Evolutionary conservation across 2,888 invertebrate genomes (phyloP), one percentile per base, ranked within the genome.

Genomic region (Agrilus cyanescens): DNA sequence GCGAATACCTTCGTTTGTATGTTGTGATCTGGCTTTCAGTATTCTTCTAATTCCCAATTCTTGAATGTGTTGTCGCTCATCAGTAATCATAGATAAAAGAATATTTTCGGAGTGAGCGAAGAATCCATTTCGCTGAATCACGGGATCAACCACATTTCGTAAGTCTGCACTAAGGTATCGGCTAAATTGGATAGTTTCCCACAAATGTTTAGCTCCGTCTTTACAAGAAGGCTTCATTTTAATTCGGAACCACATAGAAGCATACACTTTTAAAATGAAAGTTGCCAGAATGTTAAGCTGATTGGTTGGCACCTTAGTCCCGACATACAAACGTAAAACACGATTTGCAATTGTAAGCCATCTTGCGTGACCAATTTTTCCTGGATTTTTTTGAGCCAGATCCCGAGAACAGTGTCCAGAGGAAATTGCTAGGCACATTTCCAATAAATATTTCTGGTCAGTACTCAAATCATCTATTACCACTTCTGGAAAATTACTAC

Each of bases 291-390:
- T 45, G 20, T 34, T 33, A 13, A 49, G 16, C 36, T 44, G 43
- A 34, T 47, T 41, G 40, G 49, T 39, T 50, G 53, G 47, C n/a
- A 37, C 35, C 32, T 40, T 32, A 16, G 49, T 48, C 32, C 37
- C 41, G 41, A 54, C 40, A 43, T 52, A 50, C 18, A 51, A 37
- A 20, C 54, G 32, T 14, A 53, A 41, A 35, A 55, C 48, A 31
- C 50, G 33, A 40, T 52, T 52, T 12, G 53, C 51, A 16, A 44
- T 47, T 10, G 51, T 55, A 8, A 54, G 40, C 52, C 51, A 55
- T 30, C 50, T 40, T 15, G 50, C 47, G 41, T 46, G 49, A 13
- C 45, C 38, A 35, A 50, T 29, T 39, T 45, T 49, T 43, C 48
- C 50, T 32, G 50, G 52, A 40, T 18, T 15, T 14, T 34, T 44